A percentile compares a stretch with the other conserved stretches of the same genome.
Conservation (phyloP, 2,113 vertebrate genomes). For the Alouatta palliata region DNA sequence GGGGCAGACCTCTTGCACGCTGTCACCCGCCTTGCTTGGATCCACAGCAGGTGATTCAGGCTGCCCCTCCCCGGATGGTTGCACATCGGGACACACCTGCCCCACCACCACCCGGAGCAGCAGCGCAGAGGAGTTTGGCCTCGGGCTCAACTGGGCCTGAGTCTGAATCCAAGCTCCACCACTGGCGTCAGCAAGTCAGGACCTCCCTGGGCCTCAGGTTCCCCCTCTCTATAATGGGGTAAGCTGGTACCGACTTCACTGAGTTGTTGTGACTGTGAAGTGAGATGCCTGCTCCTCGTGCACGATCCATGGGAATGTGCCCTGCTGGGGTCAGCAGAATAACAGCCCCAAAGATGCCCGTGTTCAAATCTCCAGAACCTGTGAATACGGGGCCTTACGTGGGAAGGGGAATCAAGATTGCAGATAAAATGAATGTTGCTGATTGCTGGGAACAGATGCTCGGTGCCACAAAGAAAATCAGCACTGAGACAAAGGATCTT, state of each 20-base stretch:
- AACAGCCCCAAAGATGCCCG: not conserved
- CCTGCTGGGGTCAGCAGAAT: not conserved
- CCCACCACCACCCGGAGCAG: too few species aligned
- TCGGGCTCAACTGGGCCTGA: not conserved
- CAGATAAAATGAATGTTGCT: not conserved
- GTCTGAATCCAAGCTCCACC: not conserved
- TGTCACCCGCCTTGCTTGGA: not conserved
- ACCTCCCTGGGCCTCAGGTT: not conserved
- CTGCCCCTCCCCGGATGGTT: not conserved
- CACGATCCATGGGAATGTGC: fast-evolving
- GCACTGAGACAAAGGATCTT: too few species aligned
- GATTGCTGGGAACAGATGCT: not conserved
- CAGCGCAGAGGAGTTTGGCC: not conserved
- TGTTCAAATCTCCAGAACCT: fast-evolving
- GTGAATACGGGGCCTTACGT: not conserved
- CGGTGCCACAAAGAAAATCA: too few species aligned
- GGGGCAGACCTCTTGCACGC: not conserved
- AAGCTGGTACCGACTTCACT: fast-evolving
- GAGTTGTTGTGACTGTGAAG: not conserved
- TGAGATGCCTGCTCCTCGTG: not conserved
- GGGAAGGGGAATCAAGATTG: not conserved
- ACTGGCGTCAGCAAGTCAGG: not conserved
- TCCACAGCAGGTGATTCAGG: not conserved
- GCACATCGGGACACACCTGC: fast-evolving
- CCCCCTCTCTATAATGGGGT: not conserved